Conservation (phyloP, 2,888 invertebrate genomes). For the Chorisops tibialis region DNA sequence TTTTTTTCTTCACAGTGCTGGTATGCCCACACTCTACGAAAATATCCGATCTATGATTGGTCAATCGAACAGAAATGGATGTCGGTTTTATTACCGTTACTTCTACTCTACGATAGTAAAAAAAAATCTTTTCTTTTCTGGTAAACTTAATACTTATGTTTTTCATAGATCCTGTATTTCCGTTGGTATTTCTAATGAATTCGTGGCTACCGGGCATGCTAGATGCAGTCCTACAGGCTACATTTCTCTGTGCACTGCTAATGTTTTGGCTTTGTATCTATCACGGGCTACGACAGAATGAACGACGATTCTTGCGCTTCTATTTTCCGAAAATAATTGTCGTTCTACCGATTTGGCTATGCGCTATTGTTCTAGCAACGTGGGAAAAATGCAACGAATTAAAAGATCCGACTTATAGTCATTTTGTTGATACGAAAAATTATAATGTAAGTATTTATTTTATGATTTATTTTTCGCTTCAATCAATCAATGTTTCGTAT, state of each 20-base stretch:
- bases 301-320: conserved; percentile 78
- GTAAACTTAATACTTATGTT: conserved; percentile 28
- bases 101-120: conserved; percentile 90
- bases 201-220: conserved; percentile 90
- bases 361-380: conserved; percentile 78
- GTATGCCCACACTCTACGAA: conserved; percentile 85
- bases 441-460: conserved; percentile 65
- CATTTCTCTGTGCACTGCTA: conserved; percentile 81
- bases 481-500: background rate
- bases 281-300: conserved; percentile 91
- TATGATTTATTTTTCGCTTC: background rate
- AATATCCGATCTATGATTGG: conserved; percentile 89
- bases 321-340: conserved; percentile 87
- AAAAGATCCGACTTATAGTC: conserved; percentile 89
- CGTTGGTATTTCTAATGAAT: conserved; percentile 81
- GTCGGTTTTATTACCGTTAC: conserved; percentile 77
- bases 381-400: conserved; percentile 89
- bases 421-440: conserved; percentile 76
- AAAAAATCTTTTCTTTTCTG: background rate
- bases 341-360: conserved; percentile 82
- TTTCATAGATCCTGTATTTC: conserved; percentile 85
- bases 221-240: conserved; percentile 85
- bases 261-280: conserved; percentile 95
- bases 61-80: conserved; percentile 98
- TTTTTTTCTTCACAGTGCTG: conserved; percentile 71